Percentiles rank a stretch among this genome's conserved stretches.
Conservation (phyloP, 2,797 vertebrate species). For the Dromococcyx pavoninus region DNA sequence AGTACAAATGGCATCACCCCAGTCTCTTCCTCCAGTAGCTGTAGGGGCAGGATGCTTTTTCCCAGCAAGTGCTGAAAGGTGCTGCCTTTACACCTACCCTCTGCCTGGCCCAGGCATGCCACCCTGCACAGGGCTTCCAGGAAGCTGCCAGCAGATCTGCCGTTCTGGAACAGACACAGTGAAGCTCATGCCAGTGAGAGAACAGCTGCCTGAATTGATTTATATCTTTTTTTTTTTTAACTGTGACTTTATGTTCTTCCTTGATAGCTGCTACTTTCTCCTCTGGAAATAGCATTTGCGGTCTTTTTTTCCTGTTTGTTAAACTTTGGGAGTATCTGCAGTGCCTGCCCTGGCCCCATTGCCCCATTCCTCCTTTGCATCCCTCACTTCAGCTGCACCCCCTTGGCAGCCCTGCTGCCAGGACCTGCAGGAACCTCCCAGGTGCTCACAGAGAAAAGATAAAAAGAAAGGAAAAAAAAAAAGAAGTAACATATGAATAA, state of each 20-base stretch:
- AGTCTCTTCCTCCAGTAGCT: not conserved
- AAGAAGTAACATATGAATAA: not conserved
- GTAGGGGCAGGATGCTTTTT: not conserved
- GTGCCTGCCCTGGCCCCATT: fast-evolving
- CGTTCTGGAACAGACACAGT: fast-evolving
- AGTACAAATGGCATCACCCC: not conserved
- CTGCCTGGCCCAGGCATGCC: fast-evolving
- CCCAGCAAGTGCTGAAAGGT: not conserved
- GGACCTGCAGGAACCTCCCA: fast-evolving
- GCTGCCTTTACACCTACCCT: not conserved
- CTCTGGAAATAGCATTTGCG: not conserved
- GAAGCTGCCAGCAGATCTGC: not conserved
- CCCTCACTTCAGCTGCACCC: fast-evolving
- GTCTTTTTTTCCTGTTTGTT: not conserved
- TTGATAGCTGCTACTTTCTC: not conserved
- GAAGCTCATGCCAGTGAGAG: not conserved
- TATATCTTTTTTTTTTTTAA: not conserved
- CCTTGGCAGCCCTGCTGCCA: fast-evolving
- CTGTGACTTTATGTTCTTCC: not conserved
- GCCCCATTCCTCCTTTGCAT: not conserved
- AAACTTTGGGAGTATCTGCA: not conserved
- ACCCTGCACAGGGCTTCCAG: not conserved
- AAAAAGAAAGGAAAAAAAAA: not conserved
- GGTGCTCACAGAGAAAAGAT: not conserved
- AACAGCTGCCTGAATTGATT: not conserved